phyloP scores from a whole-genome alignment of 2,888 invertebrate species.

The Atethmia centrago region DNA sequence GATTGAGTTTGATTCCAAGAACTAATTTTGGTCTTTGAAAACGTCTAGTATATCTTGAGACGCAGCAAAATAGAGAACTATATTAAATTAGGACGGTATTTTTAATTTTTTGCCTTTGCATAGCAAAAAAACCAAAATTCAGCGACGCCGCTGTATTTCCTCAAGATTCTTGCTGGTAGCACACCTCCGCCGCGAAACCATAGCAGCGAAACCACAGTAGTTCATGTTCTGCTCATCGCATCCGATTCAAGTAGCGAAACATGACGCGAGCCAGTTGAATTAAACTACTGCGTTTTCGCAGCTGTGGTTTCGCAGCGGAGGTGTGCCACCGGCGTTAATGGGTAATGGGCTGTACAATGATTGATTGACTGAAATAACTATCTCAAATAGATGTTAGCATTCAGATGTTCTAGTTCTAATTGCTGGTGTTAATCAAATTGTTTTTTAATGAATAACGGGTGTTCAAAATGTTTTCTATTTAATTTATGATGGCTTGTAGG shows the following conservation, averaged over 20 bases:
- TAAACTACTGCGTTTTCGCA: too few relatives aligned
- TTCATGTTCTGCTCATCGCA: too few relatives aligned
- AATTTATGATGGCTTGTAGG: slow-evolving; percentile 48
- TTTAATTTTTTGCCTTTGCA: not conserved
- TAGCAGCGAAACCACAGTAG: too few relatives aligned
- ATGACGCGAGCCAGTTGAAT: too few relatives aligned
- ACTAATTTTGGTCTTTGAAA: not conserved
- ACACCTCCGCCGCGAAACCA: too few relatives aligned
- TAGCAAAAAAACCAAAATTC: not conserved
- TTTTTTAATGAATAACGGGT: slow-evolving; percentile 32
- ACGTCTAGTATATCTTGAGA: slow-evolving; percentile 19
- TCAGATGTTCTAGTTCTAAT: slow-evolving; percentile 23
- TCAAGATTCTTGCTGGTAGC: too few relatives aligned
- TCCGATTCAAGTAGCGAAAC: too few relatives aligned
- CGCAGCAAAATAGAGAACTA: not conserved
- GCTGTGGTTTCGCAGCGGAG: too few relatives aligned
- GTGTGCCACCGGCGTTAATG: too few relatives aligned
- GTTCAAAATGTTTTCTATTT: slow-evolving; percentile 42
- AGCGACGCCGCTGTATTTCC: not conserved
- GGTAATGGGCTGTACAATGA: slow-evolving; percentile 23
- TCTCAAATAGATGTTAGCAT: slow-evolving; percentile 35
- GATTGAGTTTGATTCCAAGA: slow-evolving; percentile 16
- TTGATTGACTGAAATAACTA: slow-evolving; percentile 29
- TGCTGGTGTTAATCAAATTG: slow-evolving; percentile 33
- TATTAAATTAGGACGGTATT: not conserved